Evolutionary conservation across 2,113 vertebrate genomes (phyloP), one percentile per base, ranked within the genome.

Genomic region (Chloropsis cyanopogon): DNA sequence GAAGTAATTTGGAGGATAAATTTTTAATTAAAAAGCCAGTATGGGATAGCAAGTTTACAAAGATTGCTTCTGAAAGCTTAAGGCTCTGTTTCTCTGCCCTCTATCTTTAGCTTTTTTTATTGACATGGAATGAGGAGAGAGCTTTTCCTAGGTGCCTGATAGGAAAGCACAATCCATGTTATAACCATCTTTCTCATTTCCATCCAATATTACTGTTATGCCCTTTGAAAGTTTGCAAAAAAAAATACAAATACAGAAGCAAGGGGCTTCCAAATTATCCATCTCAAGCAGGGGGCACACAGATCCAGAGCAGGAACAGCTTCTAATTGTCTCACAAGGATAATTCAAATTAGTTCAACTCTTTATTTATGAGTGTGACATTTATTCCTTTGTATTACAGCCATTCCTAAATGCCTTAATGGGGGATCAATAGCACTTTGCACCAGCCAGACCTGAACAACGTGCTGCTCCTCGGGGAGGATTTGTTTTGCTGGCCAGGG

Each of bases 321-420:
- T 83, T 87, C 71, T 86, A 73, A 93, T 90, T 94, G 63, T 85
- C 87, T 94, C 80, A 42, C 85, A 91, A 56, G 39, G 54, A 42
- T 79, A 91, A 95, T 85, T 96, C 69, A 73, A 92, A 94, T 89
- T 56, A 88, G 54, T 80, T 63, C 72, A 82, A 66, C 66, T 72
- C 82, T 73, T 88, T 92, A 95, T 92, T 95, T 96, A 88, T 72
- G 75, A 81, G 65, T 7, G 57, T 86, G 91, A 82, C 91, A 92
- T 92, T 92, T 95, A 91, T 96, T 95, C 94, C 91, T 77, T 46
- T 92, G 70, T 91, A 95, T 88, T 91, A 78, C 84, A 82, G 81
- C 54, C 63, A 10, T 79, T 88, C 84, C 82, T 91, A 92, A 91
- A 82, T 73, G 50, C 78, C 89, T 82, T 57, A 92, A 83, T 9